Base-by-base conservation (phyloP, 2,797 vertebrate species). In the Nannoperca australis region DNA sequence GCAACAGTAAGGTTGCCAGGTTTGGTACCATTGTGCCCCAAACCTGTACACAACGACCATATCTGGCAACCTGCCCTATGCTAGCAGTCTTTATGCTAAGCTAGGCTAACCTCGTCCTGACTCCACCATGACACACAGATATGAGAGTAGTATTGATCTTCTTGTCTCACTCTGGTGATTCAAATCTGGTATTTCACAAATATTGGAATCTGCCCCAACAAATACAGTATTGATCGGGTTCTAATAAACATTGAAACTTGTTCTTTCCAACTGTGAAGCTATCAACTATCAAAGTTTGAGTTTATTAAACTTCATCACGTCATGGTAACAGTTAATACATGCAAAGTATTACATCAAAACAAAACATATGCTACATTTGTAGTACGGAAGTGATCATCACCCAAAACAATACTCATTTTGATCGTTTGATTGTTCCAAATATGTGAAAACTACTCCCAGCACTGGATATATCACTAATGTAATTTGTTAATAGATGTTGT, bases 301-400 rank as follows among this genome's bases (percentile, higher is more conserved):
- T 95, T 94, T 94, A 94, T 94, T 94, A 38, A 83, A 83, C 60
- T 69, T 90, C 73, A 74, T 40, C 51, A 67, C 53, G 27, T 84
- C 68, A 27, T 30, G 71, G 45, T 83, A 81, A 83, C 82, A 88
- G 66, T 68, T 68, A 14, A 80, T 80, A 88, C 82, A 92, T 84
- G 87, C 85, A 85, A 73, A 72, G 15, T 54, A 58, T 82, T 77
- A 88, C 34, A 70, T 68, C 67, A 62, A 63, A 79, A 87, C n/a
- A 79, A 65, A 79, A 73, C 5, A 61, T 56, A 55, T 49, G 47
- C 71, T 83, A 85, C 53, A 73, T 61, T 63, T 4, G 54, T 66
- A 68, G n/a, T 64, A 70, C 73, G 59, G 38, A 80, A 75, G 49
- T 49, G 55, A 32, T 47, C 6, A 64, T 38, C 3, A 22, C 38